Evolutionary conservation across 2,888 invertebrate genomes (phyloP).

Genomic region (Monoplex corrugatus): DNA sequence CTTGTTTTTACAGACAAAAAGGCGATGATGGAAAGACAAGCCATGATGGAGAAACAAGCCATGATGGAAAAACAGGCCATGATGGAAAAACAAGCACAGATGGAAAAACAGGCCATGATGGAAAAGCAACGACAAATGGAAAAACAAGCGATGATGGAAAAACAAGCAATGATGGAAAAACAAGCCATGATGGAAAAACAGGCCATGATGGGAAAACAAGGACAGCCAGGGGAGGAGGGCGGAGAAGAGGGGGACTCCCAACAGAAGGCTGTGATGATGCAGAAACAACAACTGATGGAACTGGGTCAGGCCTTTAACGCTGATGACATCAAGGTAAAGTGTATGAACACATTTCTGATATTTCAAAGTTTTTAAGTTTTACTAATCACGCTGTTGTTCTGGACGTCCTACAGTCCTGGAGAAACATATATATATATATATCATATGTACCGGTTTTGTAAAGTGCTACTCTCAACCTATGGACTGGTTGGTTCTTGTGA

Average conservation of each 20-base stretch:
- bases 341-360: too few relatives aligned
- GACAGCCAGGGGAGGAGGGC: conserved; percentile 51
- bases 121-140: conserved; percentile 53
- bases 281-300: conserved; percentile 54
- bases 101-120: conserved; percentile 56
- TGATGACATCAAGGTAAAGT: conserved; percentile 36
- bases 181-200: conserved; percentile 56
- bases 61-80: conserved; percentile 53
- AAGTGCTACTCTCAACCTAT: too few relatives aligned
- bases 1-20: conserved; percentile 58
- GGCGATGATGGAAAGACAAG: conserved; percentile 52
- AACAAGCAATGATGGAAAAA: conserved; percentile 60
- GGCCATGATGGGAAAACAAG: conserved; percentile 48
- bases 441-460: too few relatives aligned
- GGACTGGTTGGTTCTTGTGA: too few relatives aligned
- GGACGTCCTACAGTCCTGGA: too few relatives aligned
- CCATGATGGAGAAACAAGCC: conserved; percentile 62
- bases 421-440: too few relatives aligned
- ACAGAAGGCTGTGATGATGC: conserved; percentile 54
- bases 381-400: too few relatives aligned
- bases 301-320: conserved; percentile 39
- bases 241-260: conserved; percentile 48
- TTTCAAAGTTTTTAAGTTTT: too few relatives aligned
- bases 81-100: conserved; percentile 49
- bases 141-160: conserved; percentile 55